Evolutionary conservation across 1,140 invertebrate genomes (phyloP), one percentile per base, ranked within the genome.

Genomic region (Cyrtorhinus lividipennis): DNA sequence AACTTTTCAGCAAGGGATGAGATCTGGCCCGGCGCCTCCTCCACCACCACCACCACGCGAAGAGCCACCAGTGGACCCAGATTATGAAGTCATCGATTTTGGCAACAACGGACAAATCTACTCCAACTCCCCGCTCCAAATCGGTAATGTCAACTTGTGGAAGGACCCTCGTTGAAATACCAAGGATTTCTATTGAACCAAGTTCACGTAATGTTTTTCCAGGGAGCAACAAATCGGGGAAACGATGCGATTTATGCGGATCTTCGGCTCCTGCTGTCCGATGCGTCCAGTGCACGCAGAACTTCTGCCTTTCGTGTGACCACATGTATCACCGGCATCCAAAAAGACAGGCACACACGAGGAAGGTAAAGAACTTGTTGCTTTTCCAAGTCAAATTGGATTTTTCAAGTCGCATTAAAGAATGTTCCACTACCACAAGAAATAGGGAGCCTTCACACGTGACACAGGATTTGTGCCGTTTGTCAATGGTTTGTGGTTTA

Each of bases 261-360:
- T 83, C 82, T 0, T 81, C 83, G 0, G 80, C 81, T 24, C 83
- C 90, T 0, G 79, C 81, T 53, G 84, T 91, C 1, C 79, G 81
- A 23, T 93, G 90, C 74, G 80, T 86, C 61, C 81, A 85, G 68
- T 94, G 90, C 73, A 80, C 81, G 5, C 87, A 87, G 67, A 81
- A 84, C 46, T 91, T 92, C 67, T 94, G 89, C 69, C 78, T 82
- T 62, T 86, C 87, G 3, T 95, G 92, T 72, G 91, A 95, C 73
- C 90, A 93, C 69, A 92, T 93, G 85, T 94, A 92, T 72, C 91
- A 95, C 72, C 79, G 90, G 66, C 92, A 95, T 74, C 91, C 92
- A 0, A 93, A 93, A 68, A 76, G 91, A 66, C 83, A 85, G 66
- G 75, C 77, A 53, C 92, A 95, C 71, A 74, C 83, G 24, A 75